Base-by-base conservation (phyloP, 2,797 vertebrate genomes). In the Poecilia gillii region DNA sequence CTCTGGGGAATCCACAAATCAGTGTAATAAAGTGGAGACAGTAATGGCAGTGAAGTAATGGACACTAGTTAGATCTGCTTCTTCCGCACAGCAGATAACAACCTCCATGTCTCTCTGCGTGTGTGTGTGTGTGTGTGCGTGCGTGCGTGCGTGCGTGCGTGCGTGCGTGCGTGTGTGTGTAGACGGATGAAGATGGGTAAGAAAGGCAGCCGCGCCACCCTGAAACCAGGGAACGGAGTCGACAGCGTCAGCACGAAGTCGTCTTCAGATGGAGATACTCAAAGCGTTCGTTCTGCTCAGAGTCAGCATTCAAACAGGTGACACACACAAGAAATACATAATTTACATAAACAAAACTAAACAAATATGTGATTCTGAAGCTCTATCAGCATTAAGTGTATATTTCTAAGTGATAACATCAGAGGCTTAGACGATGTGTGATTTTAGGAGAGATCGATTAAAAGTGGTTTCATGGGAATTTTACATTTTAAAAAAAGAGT, bases 261-360 rank as follows among this genome's bases (percentile, higher is more conserved):
- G 25, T 79, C 31, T 18, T 87, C 88, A 0, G 96, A 96, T 33
- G 90, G 89, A 91, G 97, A 97, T 1, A 81, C 86, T 31, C 95
- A 91, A 74, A 96, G 94, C 43, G 82, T 76, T 74, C 94, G 87
- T 71, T 96, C 96, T 70, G 77, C 82, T 0, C 77, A 68, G 0
- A 79, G 82, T 2, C 78, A 80, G 0, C 89, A 85, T 71, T 95
- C 95, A 1, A 94, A 96, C 92, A 96, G 96, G 97, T 98, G 87
- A 33, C 18, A 11, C 6, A 66, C 33, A 66, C 20, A 45, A 7
- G 28, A 46, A 46, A 59, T 31, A 28, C 3, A 28, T 2, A 0
- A 45, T 45, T 25, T n/a, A 25, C 20, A 68, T 2, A 14, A 53
- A 73, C 0, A 13, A 53, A 39, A 51, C 2, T 39, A 73, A 39